phyloP scores from a whole-genome alignment of 1,140 invertebrate genomes.

The Halesus radiatus region DNA sequence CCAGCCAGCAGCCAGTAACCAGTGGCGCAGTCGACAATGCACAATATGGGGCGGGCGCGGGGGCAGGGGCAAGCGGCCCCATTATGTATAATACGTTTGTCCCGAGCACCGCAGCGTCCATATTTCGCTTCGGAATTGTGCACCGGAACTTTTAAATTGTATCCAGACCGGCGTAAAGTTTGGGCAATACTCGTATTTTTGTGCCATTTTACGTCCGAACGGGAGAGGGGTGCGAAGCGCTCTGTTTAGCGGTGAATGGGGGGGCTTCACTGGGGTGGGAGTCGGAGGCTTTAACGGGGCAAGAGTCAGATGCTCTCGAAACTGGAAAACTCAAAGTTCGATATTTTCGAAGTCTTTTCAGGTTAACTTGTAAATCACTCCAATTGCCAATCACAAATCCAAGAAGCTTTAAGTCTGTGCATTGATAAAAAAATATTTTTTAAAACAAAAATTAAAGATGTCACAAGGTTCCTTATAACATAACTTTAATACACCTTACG shows the following conservation, averaged over 20 bases:
- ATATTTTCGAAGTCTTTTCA: slow-evolving; percentile 24
- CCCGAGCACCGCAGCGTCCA: slow-evolving; percentile 51
- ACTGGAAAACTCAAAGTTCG: slow-evolving; percentile 17
- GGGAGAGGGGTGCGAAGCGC: slow-evolving; percentile 9
- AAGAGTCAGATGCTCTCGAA: slow-evolving; percentile 8
- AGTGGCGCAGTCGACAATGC: not conserved
- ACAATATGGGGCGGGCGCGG: not conserved
- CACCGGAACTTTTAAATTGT: slow-evolving; percentile 58
- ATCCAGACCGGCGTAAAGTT: slow-evolving; percentile 57
- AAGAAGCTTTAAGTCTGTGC: too few species aligned
- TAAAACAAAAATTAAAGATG: too few species aligned
- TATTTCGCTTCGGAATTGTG: slow-evolving; percentile 55
- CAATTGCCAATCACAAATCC: too few species aligned
- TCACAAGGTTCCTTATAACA: too few species aligned
- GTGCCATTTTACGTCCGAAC: slow-evolving; percentile 54
- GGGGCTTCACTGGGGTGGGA: not conserved
- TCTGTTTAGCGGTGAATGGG: slow-evolving; percentile 26
- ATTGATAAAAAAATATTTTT: too few species aligned
- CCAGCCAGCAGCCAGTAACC: not conserved
- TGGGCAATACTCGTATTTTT: slow-evolving; percentile 57
- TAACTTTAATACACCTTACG: too few species aligned
- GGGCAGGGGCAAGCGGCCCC: slow-evolving; percentile 5
- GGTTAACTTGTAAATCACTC: not conserved
- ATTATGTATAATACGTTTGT: slow-evolving; percentile 54
- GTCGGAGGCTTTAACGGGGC: slow-evolving; percentile 14